A percentile compares a stretch with the other conserved stretches of the same genome.
phyloP scores from a whole-genome alignment of 2,113 vertebrate genomes.

The Podarcis cretensis region DNA sequence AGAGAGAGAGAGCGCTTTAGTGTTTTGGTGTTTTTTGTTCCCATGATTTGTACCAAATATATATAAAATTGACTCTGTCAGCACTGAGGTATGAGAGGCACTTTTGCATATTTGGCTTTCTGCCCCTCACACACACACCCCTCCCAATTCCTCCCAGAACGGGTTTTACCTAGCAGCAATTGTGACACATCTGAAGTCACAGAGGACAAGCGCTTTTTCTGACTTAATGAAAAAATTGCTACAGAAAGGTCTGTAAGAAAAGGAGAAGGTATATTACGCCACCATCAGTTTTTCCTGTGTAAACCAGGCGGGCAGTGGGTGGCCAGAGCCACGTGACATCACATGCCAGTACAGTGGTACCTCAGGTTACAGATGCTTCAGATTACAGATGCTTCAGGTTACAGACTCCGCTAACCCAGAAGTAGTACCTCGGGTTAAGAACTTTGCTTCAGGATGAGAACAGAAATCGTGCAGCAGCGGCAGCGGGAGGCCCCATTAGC shows the following conservation, averaged over 20 bases:
- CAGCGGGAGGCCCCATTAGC: too few relatives aligned
- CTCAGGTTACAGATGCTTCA: too few relatives aligned
- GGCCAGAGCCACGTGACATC: too few relatives aligned
- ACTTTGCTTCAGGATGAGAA: too few relatives aligned
- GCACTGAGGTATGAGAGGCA: slow-evolving; percentile 53
- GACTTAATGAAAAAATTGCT: slow-evolving; percentile 21
- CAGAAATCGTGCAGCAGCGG: too few relatives aligned
- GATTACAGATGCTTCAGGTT: too few relatives aligned
- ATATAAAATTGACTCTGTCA: slow-evolving; percentile 65
- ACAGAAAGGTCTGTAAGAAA: slow-evolving; percentile 34
- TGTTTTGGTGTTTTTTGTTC: slow-evolving; percentile 50
- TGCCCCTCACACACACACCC: neutral
- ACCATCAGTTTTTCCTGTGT: too few relatives aligned
- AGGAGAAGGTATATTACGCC: slow-evolving; percentile 18
- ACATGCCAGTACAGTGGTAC: too few relatives aligned
- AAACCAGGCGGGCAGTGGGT: too few relatives aligned
- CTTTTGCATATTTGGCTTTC: slow-evolving; percentile 35
- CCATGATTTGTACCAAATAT: slow-evolving; percentile 63
- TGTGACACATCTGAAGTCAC: slow-evolving; percentile 39
- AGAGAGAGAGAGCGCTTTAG: slow-evolving; percentile 53
- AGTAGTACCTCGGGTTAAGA: too few relatives aligned
- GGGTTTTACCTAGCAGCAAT: slow-evolving; percentile 29
- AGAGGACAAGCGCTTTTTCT: slow-evolving; percentile 10
- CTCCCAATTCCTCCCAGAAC: neutral
- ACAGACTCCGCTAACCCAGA: too few relatives aligned